These are phyloP conservation scores for Microcebus murinus DNA, from an alignment of 2,113 vertebrate genomes.

Conservation along the genomic window DNA sequence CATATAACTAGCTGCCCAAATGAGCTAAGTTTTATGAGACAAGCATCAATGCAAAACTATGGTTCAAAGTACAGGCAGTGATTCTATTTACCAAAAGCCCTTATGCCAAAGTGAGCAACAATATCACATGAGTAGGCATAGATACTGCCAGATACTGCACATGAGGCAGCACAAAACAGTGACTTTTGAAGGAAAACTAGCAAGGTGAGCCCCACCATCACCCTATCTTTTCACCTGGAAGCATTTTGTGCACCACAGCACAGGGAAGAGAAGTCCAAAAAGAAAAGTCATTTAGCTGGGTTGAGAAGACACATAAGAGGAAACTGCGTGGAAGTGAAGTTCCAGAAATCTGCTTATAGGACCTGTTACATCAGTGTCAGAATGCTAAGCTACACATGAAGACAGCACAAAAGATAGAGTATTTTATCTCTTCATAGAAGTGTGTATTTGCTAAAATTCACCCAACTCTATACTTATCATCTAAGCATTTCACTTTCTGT, in stretches of 20 bases:
- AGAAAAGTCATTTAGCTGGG: background rate
- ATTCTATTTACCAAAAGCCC: background rate
- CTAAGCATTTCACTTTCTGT: background rate
- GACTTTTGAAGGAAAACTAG: background rate
- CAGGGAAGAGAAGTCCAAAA: background rate
- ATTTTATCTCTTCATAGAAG: background rate
- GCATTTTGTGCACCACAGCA: background rate
- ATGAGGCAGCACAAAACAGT: background rate
- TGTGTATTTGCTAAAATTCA: background rate
- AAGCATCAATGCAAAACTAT: background rate
- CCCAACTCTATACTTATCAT: background rate
- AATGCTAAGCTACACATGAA: background rate
- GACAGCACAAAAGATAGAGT: background rate
- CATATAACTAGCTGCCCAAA: conserved; percentile 26
- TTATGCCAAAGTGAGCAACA: background rate
- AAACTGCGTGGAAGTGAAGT: background rate
- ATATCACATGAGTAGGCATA: background rate
- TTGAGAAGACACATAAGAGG: background rate
- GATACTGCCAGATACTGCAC: background rate
- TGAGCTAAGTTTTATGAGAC: conserved; percentile 40
- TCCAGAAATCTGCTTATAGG: background rate
- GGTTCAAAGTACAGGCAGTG: background rate
- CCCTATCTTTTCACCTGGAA: background rate
- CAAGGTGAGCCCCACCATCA: background rate
- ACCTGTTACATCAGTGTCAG: background rate